These are phyloP conservation scores for Rambutsinella grinnellia DNA, from an alignment of 2,888 invertebrate genomes.

Conservation along the genomic window DNA sequence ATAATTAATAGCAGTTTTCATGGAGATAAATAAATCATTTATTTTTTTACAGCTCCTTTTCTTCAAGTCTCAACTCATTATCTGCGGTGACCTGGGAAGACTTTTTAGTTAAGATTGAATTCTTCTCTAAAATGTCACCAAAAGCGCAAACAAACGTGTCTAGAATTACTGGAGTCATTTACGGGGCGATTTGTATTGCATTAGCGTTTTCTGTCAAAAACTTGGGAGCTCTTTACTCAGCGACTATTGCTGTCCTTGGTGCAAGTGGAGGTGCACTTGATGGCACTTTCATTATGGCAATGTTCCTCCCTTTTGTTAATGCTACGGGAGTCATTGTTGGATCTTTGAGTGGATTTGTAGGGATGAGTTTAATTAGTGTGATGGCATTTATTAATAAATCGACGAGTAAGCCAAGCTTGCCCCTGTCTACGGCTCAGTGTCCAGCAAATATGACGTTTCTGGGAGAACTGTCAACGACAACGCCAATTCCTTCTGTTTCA, in stretches of 20 bases:
- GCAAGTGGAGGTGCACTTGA: constrained; percentile 49
- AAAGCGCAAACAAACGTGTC: constrained; percentile 74
- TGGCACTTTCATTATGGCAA: constrained; percentile 59
- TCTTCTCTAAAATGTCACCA: constrained; percentile 42
- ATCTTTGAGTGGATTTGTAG: no score
- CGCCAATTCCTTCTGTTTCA: no score
- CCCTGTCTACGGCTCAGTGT: no score
- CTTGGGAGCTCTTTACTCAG: constrained; percentile 57
- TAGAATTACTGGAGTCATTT: constrained; percentile 71
- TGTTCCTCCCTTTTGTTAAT: constrained; percentile 64
- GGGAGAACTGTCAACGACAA: no score
- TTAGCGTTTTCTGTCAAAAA: constrained; percentile 59
- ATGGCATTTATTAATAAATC: no score
- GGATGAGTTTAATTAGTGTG: no score
- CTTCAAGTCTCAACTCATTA: constrained; percentile 60
- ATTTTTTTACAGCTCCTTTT: constrained; percentile 52
- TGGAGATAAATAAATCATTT: constrained; percentile 12
- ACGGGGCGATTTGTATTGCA: constrained; percentile 54
- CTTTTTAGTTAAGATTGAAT: constrained; percentile 51
- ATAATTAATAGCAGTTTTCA: no score
- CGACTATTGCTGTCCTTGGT: constrained; percentile 47
- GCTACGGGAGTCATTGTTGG: no score
- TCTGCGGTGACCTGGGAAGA: constrained; percentile 63
- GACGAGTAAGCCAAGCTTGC: no score
- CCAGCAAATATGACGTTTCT: no score